phyloP scores from a whole-genome alignment of 2,797 vertebrate genomes.

The Myripristis jacobus region DNA sequence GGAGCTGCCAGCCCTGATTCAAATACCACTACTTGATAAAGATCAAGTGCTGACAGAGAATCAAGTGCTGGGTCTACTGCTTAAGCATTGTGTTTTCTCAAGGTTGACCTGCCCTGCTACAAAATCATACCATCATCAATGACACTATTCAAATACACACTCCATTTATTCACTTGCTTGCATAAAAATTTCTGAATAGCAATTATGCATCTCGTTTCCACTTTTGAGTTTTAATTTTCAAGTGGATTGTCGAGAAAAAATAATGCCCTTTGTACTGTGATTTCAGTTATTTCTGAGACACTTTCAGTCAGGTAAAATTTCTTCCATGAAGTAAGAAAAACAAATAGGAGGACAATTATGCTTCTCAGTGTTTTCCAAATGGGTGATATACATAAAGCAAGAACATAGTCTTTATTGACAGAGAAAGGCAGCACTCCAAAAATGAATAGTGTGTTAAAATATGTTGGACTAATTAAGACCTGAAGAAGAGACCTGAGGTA shows the following conservation, averaged over 20 bases:
- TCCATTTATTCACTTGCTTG: slow-evolving; percentile 21
- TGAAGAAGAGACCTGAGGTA: too few relatives aligned
- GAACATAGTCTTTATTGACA: too few relatives aligned
- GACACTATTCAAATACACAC: slow-evolving; percentile 25
- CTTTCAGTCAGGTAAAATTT: neutral
- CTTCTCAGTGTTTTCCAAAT: too few relatives aligned
- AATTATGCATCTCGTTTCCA: slow-evolving; percentile 1
- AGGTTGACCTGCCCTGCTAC: slow-evolving; percentile 29
- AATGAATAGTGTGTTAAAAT: too few relatives aligned
- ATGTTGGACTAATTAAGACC: too few relatives aligned
- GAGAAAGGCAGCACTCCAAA: too few relatives aligned
- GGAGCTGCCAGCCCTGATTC: slow-evolving; percentile 48
- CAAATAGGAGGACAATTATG: too few relatives aligned
- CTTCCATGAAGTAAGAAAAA: too few relatives aligned
- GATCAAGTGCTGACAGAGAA: slow-evolving; percentile 51
- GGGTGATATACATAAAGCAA: too few relatives aligned
- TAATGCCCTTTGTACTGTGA: too few relatives aligned
- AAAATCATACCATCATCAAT: slow-evolving; percentile 18
- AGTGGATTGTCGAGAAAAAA: neutral
- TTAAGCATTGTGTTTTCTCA: slow-evolving; percentile 36
- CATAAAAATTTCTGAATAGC: neutral
- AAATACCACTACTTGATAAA: slow-evolving; percentile 54
- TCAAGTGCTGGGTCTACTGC: slow-evolving; percentile 16
- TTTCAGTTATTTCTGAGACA: neutral
- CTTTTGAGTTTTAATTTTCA: neutral